These are phyloP conservation scores for Discoglossus pictus DNA, from an alignment of 2,797 vertebrate species.

Conservation along the genomic window DNA sequence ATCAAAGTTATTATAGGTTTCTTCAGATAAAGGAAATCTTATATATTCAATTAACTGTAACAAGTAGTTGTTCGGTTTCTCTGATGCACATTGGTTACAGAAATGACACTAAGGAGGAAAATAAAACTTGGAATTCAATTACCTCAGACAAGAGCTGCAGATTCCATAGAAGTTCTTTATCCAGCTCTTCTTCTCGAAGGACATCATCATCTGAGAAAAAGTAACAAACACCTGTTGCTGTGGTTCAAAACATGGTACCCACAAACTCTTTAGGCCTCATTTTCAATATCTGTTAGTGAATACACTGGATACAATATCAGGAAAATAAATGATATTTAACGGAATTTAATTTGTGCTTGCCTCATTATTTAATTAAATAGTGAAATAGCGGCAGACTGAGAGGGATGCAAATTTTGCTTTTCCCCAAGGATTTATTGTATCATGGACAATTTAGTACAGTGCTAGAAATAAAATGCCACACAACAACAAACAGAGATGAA, in stretches of 20 bases:
- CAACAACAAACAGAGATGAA: neutral
- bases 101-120: no score
- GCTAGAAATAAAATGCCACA: neutral
- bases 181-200: constrained; percentile 89
- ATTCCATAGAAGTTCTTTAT: constrained; percentile 96
- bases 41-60: no score
- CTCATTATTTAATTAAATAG: no score
- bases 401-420: constrained; percentile 1
- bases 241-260: no score
- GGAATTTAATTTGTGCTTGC: no score
- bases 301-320: neutral
- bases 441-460: no score
- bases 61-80: no score
- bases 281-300: constrained; percentile 1
- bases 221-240: neutral
- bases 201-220: constrained; percentile 87
- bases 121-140: constrained; percentile 48
- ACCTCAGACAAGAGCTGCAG: constrained; percentile 97
- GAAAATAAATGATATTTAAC: no score
- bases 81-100: no score
- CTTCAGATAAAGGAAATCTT: no score
- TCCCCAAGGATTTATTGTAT: neutral
- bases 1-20: no score
- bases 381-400: no score
- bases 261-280: neutral